Conservation (phyloP, 2,888 invertebrate genomes). For the Eristalis pertinax region DNA sequence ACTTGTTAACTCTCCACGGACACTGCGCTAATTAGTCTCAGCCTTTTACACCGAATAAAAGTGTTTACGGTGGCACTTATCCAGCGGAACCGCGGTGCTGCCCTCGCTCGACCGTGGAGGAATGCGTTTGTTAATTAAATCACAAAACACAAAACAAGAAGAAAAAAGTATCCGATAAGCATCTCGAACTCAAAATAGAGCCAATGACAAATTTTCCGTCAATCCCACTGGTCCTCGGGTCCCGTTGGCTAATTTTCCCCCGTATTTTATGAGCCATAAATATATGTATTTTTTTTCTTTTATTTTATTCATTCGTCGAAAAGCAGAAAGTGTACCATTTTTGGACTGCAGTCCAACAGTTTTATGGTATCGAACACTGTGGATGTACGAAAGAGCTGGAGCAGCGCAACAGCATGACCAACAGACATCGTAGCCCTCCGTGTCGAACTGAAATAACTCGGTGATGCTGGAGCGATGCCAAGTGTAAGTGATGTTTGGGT, state of each 20-base stretch:
- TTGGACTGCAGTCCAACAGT: slow-evolving; percentile 26
- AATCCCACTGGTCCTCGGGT: not conserved
- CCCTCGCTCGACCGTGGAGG: slow-evolving; percentile 9
- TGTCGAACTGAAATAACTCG: slow-evolving; percentile 45
- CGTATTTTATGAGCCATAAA: slow-evolving; percentile 47
- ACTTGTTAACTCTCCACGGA: slow-evolving; percentile 3
- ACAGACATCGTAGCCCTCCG: not conserved
- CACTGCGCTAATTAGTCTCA: slow-evolving; percentile 30
- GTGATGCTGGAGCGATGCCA: slow-evolving; percentile 51
- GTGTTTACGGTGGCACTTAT: slow-evolving; percentile 15
- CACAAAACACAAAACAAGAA: slow-evolving; percentile 9
- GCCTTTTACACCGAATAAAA: slow-evolving; percentile 29
- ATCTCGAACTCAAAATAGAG: slow-evolving; percentile 32
- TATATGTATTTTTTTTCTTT: not conserved
- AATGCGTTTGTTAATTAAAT: slow-evolving; percentile 38
- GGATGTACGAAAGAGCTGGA: slow-evolving; percentile 12
- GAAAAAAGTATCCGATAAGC: slow-evolving; percentile 15
- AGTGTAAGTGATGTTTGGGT: slow-evolving; percentile 9
- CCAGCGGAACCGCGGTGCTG: not conserved
- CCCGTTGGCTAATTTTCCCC: slow-evolving; percentile 12
- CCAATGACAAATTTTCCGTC: slow-evolving; percentile 35
- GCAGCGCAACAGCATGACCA: slow-evolving; percentile 37
- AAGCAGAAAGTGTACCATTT: not conserved
- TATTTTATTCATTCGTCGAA: slow-evolving; percentile 8
- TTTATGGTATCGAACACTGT: slow-evolving; percentile 12